Base-by-base conservation (phyloP, 2,113 vertebrate species). In the Passer montanus region DNA sequence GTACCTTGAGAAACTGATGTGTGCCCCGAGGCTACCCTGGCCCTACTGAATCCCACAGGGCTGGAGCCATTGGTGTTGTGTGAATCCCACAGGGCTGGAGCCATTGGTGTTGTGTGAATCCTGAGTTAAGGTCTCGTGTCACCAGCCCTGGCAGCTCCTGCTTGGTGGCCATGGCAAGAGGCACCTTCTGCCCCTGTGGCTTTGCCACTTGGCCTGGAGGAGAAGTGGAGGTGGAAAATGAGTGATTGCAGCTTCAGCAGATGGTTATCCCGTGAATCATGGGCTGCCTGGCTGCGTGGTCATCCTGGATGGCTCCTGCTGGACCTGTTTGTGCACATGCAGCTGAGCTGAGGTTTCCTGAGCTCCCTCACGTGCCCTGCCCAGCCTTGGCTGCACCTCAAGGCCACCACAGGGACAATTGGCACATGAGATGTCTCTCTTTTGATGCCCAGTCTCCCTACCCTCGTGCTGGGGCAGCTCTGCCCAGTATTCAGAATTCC, bases 401-500 rank as follows among this genome's bases (percentile, higher is more conserved):
- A 33, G 75, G 58, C 49, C 35, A 7, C 52, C 49, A 10, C 26
- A 3, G 1, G 49, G 67, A 60, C 41, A 67, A 2, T 0, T 49
- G 15, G 15, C 13, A 33, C 3, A 2, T 5, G n/a, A 58, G 55
- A 11, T 22, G 5, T 49, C 26, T 81, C 63, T 24, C 30, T 56
- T 22, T 19, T 26, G 22, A 59, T 26, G 64, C 28, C 69, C 31
- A 41, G 15, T 31, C 28, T 21, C 41, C 43, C 15, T 2, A 0
- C 23, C 28, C 28, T 49, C 0, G 0, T n/a, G 56, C 19, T 11
- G 33, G 23, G 39, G 12, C 44, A 60, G 58, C 39, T 88, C n/a
- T 59, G 23, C 33, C 30, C 56, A 23, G 11, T 13, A 15, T 79
- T 76, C 72, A 72, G 10, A 20, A 55, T n/a, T 89, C 27, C 70